phyloP scores from a whole-genome alignment of 1,140 invertebrate genomes.

The Eueides isabella region DNA sequence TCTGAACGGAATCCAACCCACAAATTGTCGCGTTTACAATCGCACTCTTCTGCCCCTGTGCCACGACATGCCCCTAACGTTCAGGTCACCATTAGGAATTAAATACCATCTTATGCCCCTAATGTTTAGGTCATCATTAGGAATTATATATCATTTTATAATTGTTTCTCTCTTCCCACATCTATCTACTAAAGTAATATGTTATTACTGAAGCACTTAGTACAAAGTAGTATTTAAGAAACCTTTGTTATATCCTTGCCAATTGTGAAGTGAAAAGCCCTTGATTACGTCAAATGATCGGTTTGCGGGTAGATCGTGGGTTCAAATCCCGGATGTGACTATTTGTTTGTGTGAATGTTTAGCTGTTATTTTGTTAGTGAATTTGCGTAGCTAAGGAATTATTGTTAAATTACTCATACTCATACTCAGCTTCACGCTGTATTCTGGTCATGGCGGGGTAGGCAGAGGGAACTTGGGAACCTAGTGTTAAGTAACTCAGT shows the following conservation, averaged over 20 bases:
- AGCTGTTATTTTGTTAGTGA: neutral
- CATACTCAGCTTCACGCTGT: too few relatives aligned
- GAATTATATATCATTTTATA: neutral
- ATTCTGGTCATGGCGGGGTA: too few relatives aligned
- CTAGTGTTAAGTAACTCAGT: too few relatives aligned
- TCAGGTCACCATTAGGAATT: neutral
- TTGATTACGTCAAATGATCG: neutral
- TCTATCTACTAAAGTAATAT: neutral
- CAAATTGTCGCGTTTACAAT: too few relatives aligned
- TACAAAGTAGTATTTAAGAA: neutral
- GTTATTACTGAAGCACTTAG: conserved; percentile 2
- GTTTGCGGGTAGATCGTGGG: neutral
- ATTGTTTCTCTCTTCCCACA: conserved; percentile 6
- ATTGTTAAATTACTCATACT: too few relatives aligned
- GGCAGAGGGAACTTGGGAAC: too few relatives aligned
- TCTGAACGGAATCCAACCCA: too few relatives aligned
- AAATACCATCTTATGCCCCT: too few relatives aligned
- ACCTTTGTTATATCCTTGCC: neutral
- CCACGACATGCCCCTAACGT: too few relatives aligned
- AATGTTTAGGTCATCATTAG: neutral
- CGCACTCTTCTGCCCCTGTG: too few relatives aligned
- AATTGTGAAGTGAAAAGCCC: neutral
- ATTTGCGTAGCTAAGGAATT: too few relatives aligned
- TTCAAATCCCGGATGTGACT: neutral
- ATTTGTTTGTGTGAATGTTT: neutral